Evolutionary conservation across 2,797 vertebrate genomes (phyloP).

Genomic region (Gambelia wislizenii): DNA sequence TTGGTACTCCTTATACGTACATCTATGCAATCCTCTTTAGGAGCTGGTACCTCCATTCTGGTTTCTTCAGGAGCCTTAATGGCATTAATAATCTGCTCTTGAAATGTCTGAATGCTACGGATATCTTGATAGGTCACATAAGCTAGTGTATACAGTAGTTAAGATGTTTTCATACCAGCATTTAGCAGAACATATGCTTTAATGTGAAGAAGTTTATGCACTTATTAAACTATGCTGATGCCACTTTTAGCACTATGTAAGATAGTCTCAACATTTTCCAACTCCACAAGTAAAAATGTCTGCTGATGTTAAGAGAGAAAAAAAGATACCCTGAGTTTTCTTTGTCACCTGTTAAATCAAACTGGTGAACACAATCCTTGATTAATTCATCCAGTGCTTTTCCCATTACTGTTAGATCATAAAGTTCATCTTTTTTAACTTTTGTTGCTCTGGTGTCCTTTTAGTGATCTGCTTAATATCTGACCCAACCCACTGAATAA

Average conservation of each 20-base stretch:
- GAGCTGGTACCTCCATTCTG: slow-evolving; percentile 89
- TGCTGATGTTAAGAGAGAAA: slow-evolving; percentile 29
- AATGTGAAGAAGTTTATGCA: not conserved
- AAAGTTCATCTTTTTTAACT: slow-evolving; percentile 83
- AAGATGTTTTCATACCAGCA: slow-evolving; percentile 55
- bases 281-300: not conserved
- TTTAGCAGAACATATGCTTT: not conserved
- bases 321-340: slow-evolving; percentile 93
- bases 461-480: slow-evolving; percentile 72
- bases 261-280: not conserved
- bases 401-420: slow-evolving; percentile 88
- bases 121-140: slow-evolving; percentile 92
- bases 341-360: slow-evolving; percentile 86
- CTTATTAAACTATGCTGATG: not conserved
- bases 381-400: slow-evolving; percentile 91
- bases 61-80: slow-evolving; percentile 94
- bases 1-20: slow-evolving; percentile 87
- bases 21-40: slow-evolving; percentile 86
- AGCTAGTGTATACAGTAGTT: slow-evolving; percentile 81
- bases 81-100: slow-evolving; percentile 89
- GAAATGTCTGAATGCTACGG: slow-evolving; percentile 83
- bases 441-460: slow-evolving; percentile 68
- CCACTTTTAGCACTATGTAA: not conserved
- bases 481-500: slow-evolving; percentile 88
- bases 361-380: slow-evolving; percentile 89